phyloP scores from a whole-genome alignment of 2,797 vertebrate species.

The Erithacus rubecula region DNA sequence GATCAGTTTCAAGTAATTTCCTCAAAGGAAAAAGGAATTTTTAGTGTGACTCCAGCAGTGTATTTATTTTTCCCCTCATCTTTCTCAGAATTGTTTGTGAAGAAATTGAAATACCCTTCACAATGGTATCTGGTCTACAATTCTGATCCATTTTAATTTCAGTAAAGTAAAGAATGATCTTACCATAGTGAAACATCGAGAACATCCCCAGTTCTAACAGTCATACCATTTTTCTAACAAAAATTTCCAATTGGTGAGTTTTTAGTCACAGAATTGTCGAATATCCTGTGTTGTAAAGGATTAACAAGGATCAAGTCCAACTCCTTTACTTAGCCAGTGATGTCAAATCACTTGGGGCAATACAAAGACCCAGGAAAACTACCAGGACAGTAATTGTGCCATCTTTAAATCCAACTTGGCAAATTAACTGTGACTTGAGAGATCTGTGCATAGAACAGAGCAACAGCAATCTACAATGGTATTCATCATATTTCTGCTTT shows the following conservation, averaged over 20 bases:
- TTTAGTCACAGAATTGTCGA: background rate
- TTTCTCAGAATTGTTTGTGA: background rate
- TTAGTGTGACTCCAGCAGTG: background rate
- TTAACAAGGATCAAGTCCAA: background rate
- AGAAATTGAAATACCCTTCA: background rate
- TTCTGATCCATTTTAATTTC: background rate
- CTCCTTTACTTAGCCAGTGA: background rate
- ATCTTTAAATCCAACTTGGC: background rate
- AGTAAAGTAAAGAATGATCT: background rate
- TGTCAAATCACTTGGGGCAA: background rate
- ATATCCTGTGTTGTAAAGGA: background rate
- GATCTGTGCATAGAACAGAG: background rate
- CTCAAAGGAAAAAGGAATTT: background rate
- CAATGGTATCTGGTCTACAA: background rate
- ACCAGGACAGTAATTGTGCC: background rate
- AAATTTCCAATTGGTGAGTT: background rate
- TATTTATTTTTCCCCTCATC: background rate
- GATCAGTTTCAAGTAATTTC: background rate
- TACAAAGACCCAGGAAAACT: background rate
- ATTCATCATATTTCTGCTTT: background rate
- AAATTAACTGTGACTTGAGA: background rate
- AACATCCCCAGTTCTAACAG: background rate
- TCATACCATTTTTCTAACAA: background rate
- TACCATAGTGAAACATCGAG: too few species aligned
- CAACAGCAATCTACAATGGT: background rate